A percentile compares a stretch with the other conserved stretches of the same genome.
Evolutionary conservation across 2,888 invertebrate species (phyloP).

Genomic region (Siphonodentalium dalli): DNA sequence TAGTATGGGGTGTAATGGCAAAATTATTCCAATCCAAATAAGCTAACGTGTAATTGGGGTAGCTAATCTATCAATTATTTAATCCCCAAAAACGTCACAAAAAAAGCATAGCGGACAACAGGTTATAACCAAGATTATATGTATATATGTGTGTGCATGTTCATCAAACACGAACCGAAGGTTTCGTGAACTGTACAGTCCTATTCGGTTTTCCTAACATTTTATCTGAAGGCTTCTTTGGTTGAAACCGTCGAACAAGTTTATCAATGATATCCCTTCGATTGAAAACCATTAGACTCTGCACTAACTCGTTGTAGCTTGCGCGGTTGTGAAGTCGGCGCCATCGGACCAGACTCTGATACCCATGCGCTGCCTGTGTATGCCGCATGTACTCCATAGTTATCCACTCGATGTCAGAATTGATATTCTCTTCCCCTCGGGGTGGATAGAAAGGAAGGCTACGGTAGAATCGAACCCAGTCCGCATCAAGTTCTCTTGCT

Average conservation of each 20-base stretch:
- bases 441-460: constrained; percentile 50
- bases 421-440: constrained; percentile 46
- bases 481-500: constrained; percentile 40
- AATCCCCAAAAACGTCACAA: too few species aligned
- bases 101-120: too few species aligned
- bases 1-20: too few species aligned
- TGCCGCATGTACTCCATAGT: constrained; percentile 45
- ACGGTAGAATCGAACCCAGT: constrained; percentile 53
- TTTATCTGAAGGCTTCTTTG: constrained; percentile 22
- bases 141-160: neutral
- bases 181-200: constrained; percentile 39
- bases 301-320: constrained; percentile 43
- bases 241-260: constrained; percentile 34
- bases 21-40: too few species aligned
- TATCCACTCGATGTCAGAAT: constrained; percentile 49
- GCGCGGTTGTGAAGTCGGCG: constrained; percentile 53
- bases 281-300: constrained; percentile 36
- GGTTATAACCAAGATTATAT: too few species aligned
- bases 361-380: constrained; percentile 36
- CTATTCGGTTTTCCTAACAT: constrained; percentile 23
- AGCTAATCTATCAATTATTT: too few species aligned
- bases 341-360: constrained; percentile 45
- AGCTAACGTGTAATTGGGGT: too few species aligned
- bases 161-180: constrained; percentile 9
- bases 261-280: constrained; percentile 48